These are phyloP conservation scores for Argyrosomus japonicus DNA, from an alignment of 2,113 vertebrate genomes.

Conservation along the genomic window DNA sequence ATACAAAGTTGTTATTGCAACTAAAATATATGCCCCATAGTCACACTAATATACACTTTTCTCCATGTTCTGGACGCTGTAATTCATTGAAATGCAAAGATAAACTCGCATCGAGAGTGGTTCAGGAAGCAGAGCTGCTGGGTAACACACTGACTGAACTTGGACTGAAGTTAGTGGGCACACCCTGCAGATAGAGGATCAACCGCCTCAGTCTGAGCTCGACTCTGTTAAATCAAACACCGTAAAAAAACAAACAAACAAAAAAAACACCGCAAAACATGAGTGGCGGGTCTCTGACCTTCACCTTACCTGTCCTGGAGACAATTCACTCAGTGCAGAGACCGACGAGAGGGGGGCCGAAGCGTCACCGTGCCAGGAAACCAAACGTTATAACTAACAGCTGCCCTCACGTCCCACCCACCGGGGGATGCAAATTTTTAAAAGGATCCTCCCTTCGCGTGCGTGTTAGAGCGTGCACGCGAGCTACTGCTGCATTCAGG, in stretches of 20 bases:
- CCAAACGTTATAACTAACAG: background rate
- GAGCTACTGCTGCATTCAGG: slow-evolving; percentile 35
- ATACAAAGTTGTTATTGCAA: background rate
- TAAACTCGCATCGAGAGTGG: background rate
- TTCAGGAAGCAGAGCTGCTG: slow-evolving; percentile 18
- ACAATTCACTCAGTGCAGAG: background rate
- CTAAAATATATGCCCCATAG: background rate
- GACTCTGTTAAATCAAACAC: background rate
- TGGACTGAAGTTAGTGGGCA: slow-evolving; percentile 33
- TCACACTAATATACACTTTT: background rate
- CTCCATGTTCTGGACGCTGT: background rate
- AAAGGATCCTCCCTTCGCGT: slow-evolving; percentile 4
- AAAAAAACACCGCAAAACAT: too few relatives aligned
- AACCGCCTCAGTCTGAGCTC: background rate
- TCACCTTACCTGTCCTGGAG: slow-evolving; percentile 54
- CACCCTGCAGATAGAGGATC: slow-evolving; percentile 52
- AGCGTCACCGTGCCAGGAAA: background rate
- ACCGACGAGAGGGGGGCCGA: background rate
- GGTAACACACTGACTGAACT: slow-evolving; percentile 6
- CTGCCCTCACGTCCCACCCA: slow-evolving; percentile 44
- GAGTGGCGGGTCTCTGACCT: fast-evolving
- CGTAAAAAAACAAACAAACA: background rate
- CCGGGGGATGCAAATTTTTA: background rate
- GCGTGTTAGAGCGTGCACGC: background rate
- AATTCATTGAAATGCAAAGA: background rate